Percentiles rank a stretch among this genome's conserved stretches.
phyloP scores from a whole-genome alignment of 2,888 invertebrate species.

The Acleris holmiana region DNA sequence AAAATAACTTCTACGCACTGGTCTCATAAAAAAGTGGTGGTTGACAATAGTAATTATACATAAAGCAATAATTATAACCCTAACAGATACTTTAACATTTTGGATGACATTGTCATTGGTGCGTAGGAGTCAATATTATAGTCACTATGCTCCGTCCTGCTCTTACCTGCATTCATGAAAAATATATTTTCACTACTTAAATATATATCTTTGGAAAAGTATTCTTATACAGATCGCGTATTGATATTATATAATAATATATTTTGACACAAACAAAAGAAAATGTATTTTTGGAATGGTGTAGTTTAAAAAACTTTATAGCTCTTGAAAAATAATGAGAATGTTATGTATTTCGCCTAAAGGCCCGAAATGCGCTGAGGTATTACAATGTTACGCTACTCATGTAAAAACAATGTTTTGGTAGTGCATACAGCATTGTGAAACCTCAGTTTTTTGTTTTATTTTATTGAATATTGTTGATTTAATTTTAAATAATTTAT shows the following conservation, averaged over 20 bases:
- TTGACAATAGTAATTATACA: no score
- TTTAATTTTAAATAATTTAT: constrained; percentile 46
- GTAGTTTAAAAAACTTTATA: constrained; percentile 19
- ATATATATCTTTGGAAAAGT: constrained; percentile 39
- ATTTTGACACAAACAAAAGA: constrained; percentile 8
- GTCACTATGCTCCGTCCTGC: constrained; percentile 64
- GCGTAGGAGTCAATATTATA: constrained; percentile 56
- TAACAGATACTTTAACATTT: no score
- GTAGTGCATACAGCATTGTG: constrained; percentile 6
- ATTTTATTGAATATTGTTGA: constrained; percentile 50
- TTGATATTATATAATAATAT: constrained; percentile 7
- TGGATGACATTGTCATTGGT: constrained; percentile 36
- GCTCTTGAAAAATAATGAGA: constrained; percentile 3
- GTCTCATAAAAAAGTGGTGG: not conserved
- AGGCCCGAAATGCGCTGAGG: constrained; percentile 21
- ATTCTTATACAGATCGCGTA: constrained; percentile 42
- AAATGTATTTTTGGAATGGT: constrained; percentile 2
- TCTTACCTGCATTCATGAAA: constrained; percentile 54
- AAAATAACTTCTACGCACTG: constrained; percentile 38
- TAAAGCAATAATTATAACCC: no score
- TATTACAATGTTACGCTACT: constrained; percentile 1
- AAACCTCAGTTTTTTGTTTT: constrained; percentile 43
- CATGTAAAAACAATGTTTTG: not conserved
- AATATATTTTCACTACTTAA: constrained; percentile 51
- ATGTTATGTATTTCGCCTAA: constrained; percentile 25